These are phyloP conservation scores for Hydriomena furcata DNA, from an alignment of 2,888 invertebrate species.

Conservation along the genomic window DNA sequence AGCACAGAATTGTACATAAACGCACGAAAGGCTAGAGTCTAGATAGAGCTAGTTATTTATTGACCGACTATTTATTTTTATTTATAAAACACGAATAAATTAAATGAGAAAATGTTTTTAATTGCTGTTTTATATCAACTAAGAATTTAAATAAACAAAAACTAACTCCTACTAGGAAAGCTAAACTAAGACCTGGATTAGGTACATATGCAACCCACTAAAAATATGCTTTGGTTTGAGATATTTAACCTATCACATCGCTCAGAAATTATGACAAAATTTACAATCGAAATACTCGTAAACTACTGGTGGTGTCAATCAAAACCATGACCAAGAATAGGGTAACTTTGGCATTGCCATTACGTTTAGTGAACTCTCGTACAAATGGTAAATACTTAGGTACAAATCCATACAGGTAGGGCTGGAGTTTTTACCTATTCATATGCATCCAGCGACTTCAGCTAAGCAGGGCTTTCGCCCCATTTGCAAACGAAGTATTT, in stretches of 20 bases:
- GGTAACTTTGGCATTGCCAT: too few species aligned
- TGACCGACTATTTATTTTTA: constrained; percentile 73
- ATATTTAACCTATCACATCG: too few species aligned
- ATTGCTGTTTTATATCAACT: constrained; percentile 28
- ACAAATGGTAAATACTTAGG: too few species aligned
- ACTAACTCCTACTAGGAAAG: too few species aligned
- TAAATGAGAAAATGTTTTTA: constrained; percentile 51
- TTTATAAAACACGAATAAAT: constrained; percentile 77
- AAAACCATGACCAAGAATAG: too few species aligned
- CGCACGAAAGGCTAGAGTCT: constrained; percentile 71
- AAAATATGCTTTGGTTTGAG: too few species aligned
- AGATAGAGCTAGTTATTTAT: constrained; percentile 69
- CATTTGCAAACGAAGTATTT: constrained; percentile 23
- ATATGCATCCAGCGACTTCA: constrained; percentile 12
- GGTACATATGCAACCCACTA: too few species aligned
- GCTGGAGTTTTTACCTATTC: constrained; percentile 8
- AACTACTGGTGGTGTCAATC: too few species aligned
- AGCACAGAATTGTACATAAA: constrained; percentile 57
- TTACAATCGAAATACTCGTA: too few species aligned
- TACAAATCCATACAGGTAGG: background rate
- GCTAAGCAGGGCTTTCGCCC: constrained; percentile 26
- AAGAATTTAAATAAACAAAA: background rate
- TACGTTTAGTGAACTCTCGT: too few species aligned
- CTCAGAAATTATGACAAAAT: too few species aligned
- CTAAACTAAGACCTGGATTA: too few species aligned